Percentiles rank a stretch among this genome's conserved stretches.
phyloP scores from a whole-genome alignment of 2,113 vertebrate species.

The Vicugna pacos region DNA sequence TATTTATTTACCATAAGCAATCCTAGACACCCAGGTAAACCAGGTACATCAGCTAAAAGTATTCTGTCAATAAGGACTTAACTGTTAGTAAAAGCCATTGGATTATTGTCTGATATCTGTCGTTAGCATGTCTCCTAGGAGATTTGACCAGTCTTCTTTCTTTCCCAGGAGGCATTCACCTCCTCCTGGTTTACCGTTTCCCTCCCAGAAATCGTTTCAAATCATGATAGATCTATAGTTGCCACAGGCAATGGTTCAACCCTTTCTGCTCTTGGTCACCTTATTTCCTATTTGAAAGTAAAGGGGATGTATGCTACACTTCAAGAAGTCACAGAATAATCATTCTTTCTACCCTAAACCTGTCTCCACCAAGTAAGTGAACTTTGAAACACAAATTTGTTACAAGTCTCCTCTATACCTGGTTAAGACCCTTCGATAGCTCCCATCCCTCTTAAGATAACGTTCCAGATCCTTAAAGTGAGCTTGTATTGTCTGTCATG shows the following conservation, averaged over 20 bases:
- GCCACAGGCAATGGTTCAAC: neutral
- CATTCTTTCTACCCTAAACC: neutral
- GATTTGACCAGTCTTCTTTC: neutral
- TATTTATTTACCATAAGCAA: neutral
- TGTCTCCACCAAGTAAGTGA: neutral
- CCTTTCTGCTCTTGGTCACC: neutral
- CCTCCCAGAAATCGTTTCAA: neutral
- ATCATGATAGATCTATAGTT: neutral
- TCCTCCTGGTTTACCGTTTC: neutral
- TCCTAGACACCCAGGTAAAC: neutral
- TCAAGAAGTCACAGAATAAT: neutral
- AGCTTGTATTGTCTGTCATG: neutral
- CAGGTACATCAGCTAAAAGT: neutral
- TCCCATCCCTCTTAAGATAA: neutral
- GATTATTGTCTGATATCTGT: neutral
- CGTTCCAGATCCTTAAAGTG: neutral
- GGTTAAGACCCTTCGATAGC: neutral
- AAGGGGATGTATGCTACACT: neutral
- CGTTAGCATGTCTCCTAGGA: neutral
- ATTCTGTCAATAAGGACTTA: neutral
- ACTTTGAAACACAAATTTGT: neutral
- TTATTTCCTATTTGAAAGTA: neutral
- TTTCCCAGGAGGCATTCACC: neutral
- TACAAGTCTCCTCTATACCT: neutral
- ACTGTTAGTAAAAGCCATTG: neutral